Evolutionary conservation across 2,888 invertebrate species (phyloP), one percentile per base, ranked within the genome.

Genomic region (Cataglyphis altisquamis): DNA sequence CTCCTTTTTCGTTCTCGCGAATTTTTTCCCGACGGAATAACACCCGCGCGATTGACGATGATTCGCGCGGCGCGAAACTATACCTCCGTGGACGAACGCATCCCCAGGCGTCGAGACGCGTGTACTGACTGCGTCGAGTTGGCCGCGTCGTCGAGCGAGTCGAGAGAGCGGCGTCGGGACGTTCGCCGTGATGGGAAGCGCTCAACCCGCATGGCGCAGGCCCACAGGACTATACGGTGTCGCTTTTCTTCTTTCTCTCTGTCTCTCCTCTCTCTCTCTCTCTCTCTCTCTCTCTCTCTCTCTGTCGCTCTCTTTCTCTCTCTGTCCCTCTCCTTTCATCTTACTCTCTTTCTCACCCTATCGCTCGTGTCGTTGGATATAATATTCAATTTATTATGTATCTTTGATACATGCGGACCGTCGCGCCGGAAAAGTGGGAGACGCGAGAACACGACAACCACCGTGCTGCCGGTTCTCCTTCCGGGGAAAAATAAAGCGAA

Each of bases 71-170:
- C 64, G 60, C 64, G 45, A 25, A 84, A 85, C 64, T 83, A 83
- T 29, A 77, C 36, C 67, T 75, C 75, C 84, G 82, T 36, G 66
- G 67, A 55, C 83, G 83, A 93, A 92, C 93, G 92, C 93, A 92
- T 93, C 91, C 94, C 94, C 93, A 94, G 93, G 92, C 94, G 93
- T 91, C 91, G 93, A 91, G 92, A 91, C 94, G 94, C 94, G 94
- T 92, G 93, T 93, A 93, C 93, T 93, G 92, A 92, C 89, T 91
- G 91, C 85, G 91, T 89, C 91, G 91, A 91, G 91, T 91, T 91
- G 68, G 60, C 86, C 91, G 90, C 87, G 86, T 85, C 88, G 91
- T 88, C 87, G 88, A 88, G 87, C 88, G 88, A 88, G 83, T 84
- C 88, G 89, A 88, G 70, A 78, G 78, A 80, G 60, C 78, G 78